Evolutionary conservation across 2,888 invertebrate genomes (phyloP).

Genomic region (Chrysolina haemoptera): DNA sequence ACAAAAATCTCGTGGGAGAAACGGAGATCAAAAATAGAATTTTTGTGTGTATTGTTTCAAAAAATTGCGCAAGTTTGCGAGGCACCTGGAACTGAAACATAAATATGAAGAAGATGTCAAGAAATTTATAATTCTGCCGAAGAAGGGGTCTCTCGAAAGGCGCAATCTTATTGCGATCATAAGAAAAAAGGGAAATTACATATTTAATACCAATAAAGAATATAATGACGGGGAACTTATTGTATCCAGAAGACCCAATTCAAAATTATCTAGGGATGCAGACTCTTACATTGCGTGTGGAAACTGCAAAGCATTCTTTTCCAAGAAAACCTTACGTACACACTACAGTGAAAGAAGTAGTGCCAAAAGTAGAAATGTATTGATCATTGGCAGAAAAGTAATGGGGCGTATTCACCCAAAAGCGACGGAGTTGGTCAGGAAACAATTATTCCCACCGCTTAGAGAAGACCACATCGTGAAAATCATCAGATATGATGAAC

Average conservation of each 20-base stretch:
- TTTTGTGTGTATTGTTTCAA: too few relatives aligned
- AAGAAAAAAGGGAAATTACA: slow-evolving; percentile 23
- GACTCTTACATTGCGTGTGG: slow-evolving; percentile 27
- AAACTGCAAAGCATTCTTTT: slow-evolving; percentile 32
- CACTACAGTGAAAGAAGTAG: slow-evolving; percentile 11
- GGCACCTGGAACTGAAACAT: slow-evolving; percentile 29
- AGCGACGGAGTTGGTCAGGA: slow-evolving; percentile 23
- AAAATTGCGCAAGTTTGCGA: too few relatives aligned
- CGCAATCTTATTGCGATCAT: slow-evolving; percentile 1
- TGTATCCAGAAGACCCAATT: slow-evolving; percentile 23
- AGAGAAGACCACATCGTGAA: slow-evolving; percentile 22
- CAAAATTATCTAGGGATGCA: background rate
- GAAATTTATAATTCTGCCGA: slow-evolving; percentile 20
- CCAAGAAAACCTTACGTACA: slow-evolving; percentile 16
- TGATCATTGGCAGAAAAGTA: slow-evolving; percentile 17
- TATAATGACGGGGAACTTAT: slow-evolving; percentile 33
- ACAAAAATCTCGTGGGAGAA: too few relatives aligned
- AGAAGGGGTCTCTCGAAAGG: slow-evolving; percentile 11
- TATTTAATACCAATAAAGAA: slow-evolving; percentile 21
- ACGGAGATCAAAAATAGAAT: too few relatives aligned
- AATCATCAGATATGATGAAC: slow-evolving; percentile 29
- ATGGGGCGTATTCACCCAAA: slow-evolving; percentile 25
- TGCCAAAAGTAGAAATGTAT: slow-evolving; percentile 7
- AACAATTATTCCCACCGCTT: slow-evolving; percentile 23
- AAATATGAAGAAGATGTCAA: slow-evolving; percentile 30